These are phyloP conservation scores for Pseudopipra pipra DNA, from an alignment of 2,113 vertebrate species.

Conservation along the genomic window DNA sequence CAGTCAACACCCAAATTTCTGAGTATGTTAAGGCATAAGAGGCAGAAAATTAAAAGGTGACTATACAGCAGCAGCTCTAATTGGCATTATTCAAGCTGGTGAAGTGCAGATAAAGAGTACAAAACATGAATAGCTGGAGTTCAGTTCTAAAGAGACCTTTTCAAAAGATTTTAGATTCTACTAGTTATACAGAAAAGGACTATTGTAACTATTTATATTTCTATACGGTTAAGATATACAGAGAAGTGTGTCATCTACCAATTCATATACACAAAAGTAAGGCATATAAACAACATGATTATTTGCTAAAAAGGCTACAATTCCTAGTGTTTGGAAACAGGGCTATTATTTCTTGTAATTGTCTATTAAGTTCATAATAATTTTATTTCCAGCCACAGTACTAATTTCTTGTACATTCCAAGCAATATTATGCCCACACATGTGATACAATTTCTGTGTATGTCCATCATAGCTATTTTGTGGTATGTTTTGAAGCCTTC, in stretches of 20 bases:
- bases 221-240: background rate
- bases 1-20: background rate
- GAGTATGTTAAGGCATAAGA: background rate
- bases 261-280: background rate
- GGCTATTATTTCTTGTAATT: background rate
- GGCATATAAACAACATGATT: background rate
- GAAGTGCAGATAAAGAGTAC: background rate
- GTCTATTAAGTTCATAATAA: background rate
- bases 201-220: background rate
- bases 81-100: background rate
- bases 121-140: background rate
- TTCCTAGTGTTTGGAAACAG: background rate
- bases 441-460: background rate
- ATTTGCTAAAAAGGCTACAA: background rate
- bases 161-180: background rate
- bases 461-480: background rate
- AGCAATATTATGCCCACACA: background rate
- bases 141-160: background rate
- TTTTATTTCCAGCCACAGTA: background rate
- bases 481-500: background rate
- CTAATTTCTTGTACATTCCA: background rate
- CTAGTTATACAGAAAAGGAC: background rate
- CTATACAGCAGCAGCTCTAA: background rate
- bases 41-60: slow-evolving; percentile 34
- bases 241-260: background rate